Base-by-base conservation (phyloP, 2,888 invertebrate species). In the Fissipunctia ypsillon region DNA sequence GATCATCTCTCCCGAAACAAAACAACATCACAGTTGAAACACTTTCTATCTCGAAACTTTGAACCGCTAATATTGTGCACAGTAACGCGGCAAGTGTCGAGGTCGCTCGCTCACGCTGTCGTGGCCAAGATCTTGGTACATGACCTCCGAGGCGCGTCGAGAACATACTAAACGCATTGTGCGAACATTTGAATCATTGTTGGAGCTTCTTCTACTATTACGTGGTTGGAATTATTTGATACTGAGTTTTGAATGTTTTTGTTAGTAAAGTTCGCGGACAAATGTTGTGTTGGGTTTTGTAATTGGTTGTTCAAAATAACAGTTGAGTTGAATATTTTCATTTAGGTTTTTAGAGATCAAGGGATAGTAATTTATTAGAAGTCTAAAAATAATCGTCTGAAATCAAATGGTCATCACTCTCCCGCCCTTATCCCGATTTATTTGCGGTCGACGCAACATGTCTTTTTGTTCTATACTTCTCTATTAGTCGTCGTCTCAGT, bases 41-140 rank as follows among this genome's bases (percentile, higher is more conserved):
- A 45, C 80, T 73, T 80, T 80, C 59, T 14, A 75, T 31, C 22
- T 38, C 7, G 14, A 43, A 59, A 74, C 59, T 80, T 75, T 52
- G 50, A 59, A 41, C 28, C 74, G 28, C 38, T 22, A 12, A 35
- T 35, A 71, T 35, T 74, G 4, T 28, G 35, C 50, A 38, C 31
- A 41, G 25, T 25, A 77, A 50, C 50, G 52, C 52, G 48, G 57
- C 16, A 50, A 71, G 66, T 41, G 63, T 14, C 84, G 87, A 86
- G 85, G 85, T 75, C 85, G 28, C 31, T 41, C 31, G 38, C 38
- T 41, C 80, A 41, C 56, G 16, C 45, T 45, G 63, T 71, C 52
- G 63, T 41, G 89, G 74, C 89, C 88, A 80, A 86, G 88, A 88
- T 88, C 88, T 87, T 89, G 87, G 83, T 78, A 78, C 89, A 83